Evolutionary conservation across 2,797 vertebrate genomes (phyloP).

Genomic region (Margarornis squamiger): DNA sequence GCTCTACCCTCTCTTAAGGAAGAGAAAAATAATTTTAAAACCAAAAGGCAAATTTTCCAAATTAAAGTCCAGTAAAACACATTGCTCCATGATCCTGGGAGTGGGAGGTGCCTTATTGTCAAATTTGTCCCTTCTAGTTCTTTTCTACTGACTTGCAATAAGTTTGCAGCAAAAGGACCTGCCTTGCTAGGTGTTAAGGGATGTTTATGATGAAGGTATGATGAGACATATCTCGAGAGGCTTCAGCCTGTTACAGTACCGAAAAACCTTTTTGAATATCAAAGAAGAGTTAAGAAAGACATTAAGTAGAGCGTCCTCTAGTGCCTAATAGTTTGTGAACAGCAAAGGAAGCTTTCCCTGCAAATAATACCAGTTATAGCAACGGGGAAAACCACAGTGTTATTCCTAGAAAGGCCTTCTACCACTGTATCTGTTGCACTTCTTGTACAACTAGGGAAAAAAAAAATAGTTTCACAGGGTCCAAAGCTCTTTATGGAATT

Average conservation of each 20-base stretch:
- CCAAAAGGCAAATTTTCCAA: background rate
- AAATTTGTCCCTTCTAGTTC: background rate
- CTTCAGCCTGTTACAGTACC: background rate
- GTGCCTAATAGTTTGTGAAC: accelerated
- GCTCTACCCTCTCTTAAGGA: background rate
- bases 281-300: background rate
- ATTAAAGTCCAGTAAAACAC: background rate
- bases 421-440: background rate
- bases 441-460: background rate
- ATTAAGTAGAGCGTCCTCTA: background rate
- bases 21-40: background rate
- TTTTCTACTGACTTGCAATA: background rate
- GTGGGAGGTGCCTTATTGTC: background rate
- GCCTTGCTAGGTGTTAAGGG: background rate
- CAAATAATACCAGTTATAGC: background rate
- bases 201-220: background rate
- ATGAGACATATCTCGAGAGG: background rate
- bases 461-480: background rate
- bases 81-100: background rate
- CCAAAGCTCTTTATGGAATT: background rate
- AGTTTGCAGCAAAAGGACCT: background rate
- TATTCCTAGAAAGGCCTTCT: background rate
- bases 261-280: background rate
- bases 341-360: background rate
- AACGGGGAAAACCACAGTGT: accelerated